These are phyloP conservation scores for Centroberyx gerrardi DNA, from an alignment of 2,797 vertebrate genomes.

Conservation along the genomic window DNA sequence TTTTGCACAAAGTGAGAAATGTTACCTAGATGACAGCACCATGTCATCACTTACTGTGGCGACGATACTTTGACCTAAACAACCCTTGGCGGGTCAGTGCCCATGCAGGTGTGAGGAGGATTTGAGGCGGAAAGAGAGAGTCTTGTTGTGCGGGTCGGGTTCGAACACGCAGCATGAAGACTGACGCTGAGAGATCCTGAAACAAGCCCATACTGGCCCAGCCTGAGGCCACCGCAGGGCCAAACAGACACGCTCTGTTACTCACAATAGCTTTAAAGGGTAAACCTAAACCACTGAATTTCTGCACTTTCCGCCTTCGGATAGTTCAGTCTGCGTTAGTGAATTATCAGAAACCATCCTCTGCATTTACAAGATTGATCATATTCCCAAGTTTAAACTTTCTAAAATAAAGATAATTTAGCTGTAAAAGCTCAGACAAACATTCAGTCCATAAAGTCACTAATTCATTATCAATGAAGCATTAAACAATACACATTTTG, in stretches of 20 bases:
- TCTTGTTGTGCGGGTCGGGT: slow-evolving; percentile 58
- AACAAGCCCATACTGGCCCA: slow-evolving; percentile 70
- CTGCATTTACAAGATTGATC: background rate
- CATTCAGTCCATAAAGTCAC: background rate
- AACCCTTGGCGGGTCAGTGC: slow-evolving; percentile 6
- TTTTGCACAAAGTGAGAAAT: slow-evolving; percentile 6
- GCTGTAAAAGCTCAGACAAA: background rate
- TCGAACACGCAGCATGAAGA: slow-evolving; percentile 61
- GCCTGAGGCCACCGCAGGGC: slow-evolving; percentile 25
- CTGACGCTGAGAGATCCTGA: slow-evolving; percentile 34
- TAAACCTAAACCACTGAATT: slow-evolving; percentile 5
- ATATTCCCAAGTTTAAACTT: too few relatives aligned
- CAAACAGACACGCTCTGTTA: slow-evolving; percentile 22
- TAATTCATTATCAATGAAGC: background rate
- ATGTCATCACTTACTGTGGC: slow-evolving; percentile 1
- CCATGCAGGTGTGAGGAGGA: slow-evolving; percentile 50
- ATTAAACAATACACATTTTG: too few relatives aligned
- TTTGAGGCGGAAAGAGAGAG: slow-evolving; percentile 10
- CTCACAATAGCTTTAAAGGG: slow-evolving; percentile 17
- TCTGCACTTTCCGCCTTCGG: background rate
- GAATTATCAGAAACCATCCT: background rate
- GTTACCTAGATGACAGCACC: background rate
- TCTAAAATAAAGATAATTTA: too few relatives aligned
- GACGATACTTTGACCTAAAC: slow-evolving; percentile 14
- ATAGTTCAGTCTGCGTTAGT: background rate